Evolutionary conservation across 2,888 invertebrate genomes (phyloP).

Genomic region (Odontothrips loti): DNA sequence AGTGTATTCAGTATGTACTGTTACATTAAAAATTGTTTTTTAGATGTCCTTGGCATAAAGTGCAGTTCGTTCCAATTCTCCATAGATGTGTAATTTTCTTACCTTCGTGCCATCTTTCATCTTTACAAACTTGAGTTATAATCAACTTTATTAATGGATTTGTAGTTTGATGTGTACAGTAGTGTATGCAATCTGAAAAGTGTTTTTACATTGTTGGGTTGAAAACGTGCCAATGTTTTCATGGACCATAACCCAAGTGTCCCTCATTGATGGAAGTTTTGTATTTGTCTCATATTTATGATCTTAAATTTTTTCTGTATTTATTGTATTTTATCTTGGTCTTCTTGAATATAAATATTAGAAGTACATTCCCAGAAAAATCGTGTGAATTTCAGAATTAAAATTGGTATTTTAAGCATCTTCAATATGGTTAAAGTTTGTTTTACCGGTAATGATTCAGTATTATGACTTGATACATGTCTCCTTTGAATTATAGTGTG

Average conservation of each 20-base stretch:
- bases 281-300: not conserved
- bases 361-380: not conserved
- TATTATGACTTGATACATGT: not conserved
- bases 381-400: not conserved
- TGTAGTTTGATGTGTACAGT: not conserved
- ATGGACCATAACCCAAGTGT: not conserved
- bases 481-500: not conserved
- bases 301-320: not conserved
- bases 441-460: constrained; percentile 17
- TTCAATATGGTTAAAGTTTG: not conserved
- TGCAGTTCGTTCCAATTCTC: not conserved
- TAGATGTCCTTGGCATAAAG: not conserved
- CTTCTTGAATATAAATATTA: not conserved
- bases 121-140: not conserved
- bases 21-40: not conserved
- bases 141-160: not conserved
- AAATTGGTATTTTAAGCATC: not conserved
- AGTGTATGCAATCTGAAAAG: not conserved
- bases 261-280: not conserved
- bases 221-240: not conserved
- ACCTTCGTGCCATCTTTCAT: constrained; percentile 7
- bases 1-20: not conserved
- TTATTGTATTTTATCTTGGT: constrained; percentile 8
- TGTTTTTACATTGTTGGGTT: not conserved
- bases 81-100: not conserved